phyloP scores from a whole-genome alignment of 2,888 invertebrate genomes.

The Acronicta aceris region DNA sequence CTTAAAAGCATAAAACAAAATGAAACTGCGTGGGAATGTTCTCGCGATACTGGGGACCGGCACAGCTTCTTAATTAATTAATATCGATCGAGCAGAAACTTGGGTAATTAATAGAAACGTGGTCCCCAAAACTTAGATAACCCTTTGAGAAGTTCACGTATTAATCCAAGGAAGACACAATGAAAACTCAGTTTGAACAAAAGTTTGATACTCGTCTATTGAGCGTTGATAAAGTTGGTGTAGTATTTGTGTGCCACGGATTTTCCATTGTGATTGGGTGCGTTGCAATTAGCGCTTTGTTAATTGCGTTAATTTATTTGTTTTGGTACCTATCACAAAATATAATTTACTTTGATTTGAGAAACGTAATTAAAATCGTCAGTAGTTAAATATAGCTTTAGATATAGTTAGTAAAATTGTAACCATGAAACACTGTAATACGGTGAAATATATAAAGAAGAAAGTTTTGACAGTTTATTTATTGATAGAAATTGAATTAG shows the following conservation, averaged over 20 bases:
- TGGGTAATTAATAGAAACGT: constrained; percentile 85
- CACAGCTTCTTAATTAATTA: constrained; percentile 80
- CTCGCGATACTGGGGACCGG: constrained; percentile 47
- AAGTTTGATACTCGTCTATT: constrained; percentile 69
- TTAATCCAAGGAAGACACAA: constrained; percentile 81
- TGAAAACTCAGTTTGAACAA: constrained; percentile 72
- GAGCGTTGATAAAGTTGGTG: constrained; percentile 62
- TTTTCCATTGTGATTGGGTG: constrained; percentile 44
- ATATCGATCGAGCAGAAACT: constrained; percentile 78
- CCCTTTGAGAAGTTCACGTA: constrained; percentile 84
- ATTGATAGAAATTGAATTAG: too few species aligned
- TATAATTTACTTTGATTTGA: not conserved
- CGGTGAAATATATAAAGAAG: too few species aligned
- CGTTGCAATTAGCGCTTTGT: constrained; percentile 40
- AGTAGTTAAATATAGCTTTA: constrained; percentile 2
- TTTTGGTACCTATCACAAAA: constrained; percentile 2
- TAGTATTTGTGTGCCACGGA: constrained; percentile 39
- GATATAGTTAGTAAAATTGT: not conserved
- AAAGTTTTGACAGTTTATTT: too few species aligned
- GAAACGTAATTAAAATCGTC: constrained; percentile 10
- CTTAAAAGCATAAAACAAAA: constrained; percentile 27
- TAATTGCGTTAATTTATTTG: constrained; percentile 40
- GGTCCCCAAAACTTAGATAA: constrained; percentile 83
- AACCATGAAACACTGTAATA: not conserved
- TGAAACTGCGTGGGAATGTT: constrained; percentile 39